Base-by-base conservation (phyloP, 2,888 invertebrate species). In the Polyommatus icarus region DNA sequence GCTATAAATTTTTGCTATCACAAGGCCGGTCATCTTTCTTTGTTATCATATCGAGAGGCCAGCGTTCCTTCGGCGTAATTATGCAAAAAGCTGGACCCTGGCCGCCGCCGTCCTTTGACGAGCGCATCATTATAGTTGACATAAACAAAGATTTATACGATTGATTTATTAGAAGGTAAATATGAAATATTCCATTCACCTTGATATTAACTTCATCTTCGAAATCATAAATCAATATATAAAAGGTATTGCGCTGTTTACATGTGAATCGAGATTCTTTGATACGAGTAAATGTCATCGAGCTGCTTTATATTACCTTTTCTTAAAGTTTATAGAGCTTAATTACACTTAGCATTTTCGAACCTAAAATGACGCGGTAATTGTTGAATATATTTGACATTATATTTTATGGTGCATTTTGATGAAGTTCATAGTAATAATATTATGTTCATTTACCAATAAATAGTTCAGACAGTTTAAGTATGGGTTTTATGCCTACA, bases 31-130 rank as follows among this genome's bases (percentile, higher is more conserved):
- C 89, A 92, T 92, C 89, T 92, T 92, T 90, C 89, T 92, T 93
- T 93, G 91, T 93, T 92, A 92, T 92, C 86, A 93, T 91, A 91
- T 92, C 90, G 90, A 88, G 89, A 86, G 88, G 88, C 87, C 91
- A 89, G 86, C 91, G 93, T 94, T 93, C 93, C 91, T 87, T 87
- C 86, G 86, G 84, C 86, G 85, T 92, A 91, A 93, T 93, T 93
- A 93, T 93, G 93, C 92, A 93, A 93, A 93, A 93, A 93, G 90
- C 91, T 89, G 92, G 92, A 90, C 92, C 84, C 82, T 89, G 91
- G 90, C 82, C 90, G 89, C 86, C 87, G 90, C 93, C 86, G 85
- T 84, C 86, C 92, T 93, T 94, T 93, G 93, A 90, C 89, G 88
- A 87, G 85, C 88, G 88, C 90, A 90, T 92, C 92, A 90, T 93